Evolutionary conservation across 2,797 vertebrate genomes (phyloP).

Genomic region (Artibeus lituratus): DNA sequence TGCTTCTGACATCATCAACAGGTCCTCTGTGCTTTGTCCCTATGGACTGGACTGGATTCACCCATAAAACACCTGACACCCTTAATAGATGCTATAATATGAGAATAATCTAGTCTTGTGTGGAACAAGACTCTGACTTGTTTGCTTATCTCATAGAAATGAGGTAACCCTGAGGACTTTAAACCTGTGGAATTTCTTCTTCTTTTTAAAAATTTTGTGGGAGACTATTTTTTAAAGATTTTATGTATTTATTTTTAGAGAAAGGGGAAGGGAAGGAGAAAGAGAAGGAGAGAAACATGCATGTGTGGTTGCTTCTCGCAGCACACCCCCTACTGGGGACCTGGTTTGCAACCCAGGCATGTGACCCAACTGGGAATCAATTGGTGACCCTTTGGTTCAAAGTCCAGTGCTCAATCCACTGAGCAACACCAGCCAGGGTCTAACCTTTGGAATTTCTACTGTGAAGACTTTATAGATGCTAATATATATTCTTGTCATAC

Average conservation of each 20-base stretch:
- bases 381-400: too few relatives aligned
- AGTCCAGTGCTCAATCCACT: too few relatives aligned
- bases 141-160: neutral
- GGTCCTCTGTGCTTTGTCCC: neutral
- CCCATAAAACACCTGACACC: neutral
- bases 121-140: neutral
- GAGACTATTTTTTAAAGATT: too few relatives aligned
- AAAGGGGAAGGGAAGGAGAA: too few relatives aligned
- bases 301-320: too few relatives aligned
- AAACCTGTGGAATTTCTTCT: neutral
- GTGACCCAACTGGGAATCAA: too few relatives aligned
- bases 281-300: too few relatives aligned
- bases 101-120: neutral
- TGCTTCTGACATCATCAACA: neutral
- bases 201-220: too few relatives aligned
- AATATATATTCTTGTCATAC: neutral
- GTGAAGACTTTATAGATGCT: neutral
- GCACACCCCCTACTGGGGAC: too few relatives aligned
- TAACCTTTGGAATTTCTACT: neutral
- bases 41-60: neutral
- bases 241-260: too few relatives aligned
- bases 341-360: too few relatives aligned
- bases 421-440: too few relatives aligned
- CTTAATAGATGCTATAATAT: neutral
- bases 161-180: neutral